Evolutionary conservation across 1,140 invertebrate genomes (phyloP), one percentile per base, ranked within the genome.

Genomic region (Eupristina koningsbergeri): DNA sequence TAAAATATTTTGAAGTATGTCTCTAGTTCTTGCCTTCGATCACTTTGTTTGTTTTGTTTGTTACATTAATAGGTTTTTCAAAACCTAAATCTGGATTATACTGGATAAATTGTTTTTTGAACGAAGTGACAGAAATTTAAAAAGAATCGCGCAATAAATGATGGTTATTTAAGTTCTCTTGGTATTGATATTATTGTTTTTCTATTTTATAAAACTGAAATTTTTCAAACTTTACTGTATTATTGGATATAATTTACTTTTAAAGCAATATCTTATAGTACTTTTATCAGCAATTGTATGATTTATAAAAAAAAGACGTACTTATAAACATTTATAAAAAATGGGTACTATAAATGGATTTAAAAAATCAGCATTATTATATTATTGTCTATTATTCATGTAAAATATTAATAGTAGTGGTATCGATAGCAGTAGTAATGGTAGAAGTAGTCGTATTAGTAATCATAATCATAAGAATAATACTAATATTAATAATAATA

Each of bases 1-100:
- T n/a, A 22, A 71, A 31, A 31, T 73, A 76, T 58, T 17, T 74
- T 53, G 36, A 85, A 81, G 80, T 71, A 58, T 47, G 29, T 22
- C 0, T 31, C 69, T 26, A 31, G 74, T 81, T 85, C 63, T 77
- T 85, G 77, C 29, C 67, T 84, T 84, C 47, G 76, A 78, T 79
- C 36, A 77, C 22, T 69, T 67, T 83, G 61, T 78, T 71, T 34
- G 61, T 53, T 83, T 78, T 34, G 64, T 71, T 79, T 71, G 7
- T 76, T 79, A 34, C 45, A 15, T 79, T 61, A 34, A 58, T 79
- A 80, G 53, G 41, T 80, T 84, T 74, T 0, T 29, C 0, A 50
- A 36, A 80, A 84, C 45, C 76, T 84, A 69, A 53, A 78, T 67
- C 17, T 36, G 64, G 26, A 73, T 45, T n/a, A 29, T 1, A 75